Conservation (phyloP, 1,140 invertebrate species). For the Diuraphis noxia region DNA sequence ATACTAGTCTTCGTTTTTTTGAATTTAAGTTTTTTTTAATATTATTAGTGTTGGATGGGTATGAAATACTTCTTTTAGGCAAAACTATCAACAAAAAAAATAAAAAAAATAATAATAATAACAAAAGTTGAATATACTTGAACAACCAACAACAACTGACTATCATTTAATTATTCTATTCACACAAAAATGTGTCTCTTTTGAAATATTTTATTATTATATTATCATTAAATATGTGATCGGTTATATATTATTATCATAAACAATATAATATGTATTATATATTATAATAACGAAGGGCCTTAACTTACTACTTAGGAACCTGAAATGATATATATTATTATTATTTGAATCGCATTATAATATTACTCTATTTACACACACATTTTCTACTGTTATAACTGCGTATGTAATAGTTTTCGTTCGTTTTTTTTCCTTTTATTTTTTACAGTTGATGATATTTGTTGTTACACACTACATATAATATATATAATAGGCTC, state of each 20-base stretch:
- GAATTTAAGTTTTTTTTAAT: constrained; percentile 9
- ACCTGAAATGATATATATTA: constrained; percentile 24
- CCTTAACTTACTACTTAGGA: constrained; percentile 35
- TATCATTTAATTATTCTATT: background rate
- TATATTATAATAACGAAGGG: constrained; percentile 39
- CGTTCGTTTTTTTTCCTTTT: constrained; percentile 17
- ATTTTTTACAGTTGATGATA: constrained; percentile 45
- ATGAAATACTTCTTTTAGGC: constrained; percentile 6
- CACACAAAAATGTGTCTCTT: background rate
- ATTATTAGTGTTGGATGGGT: constrained; percentile 9
- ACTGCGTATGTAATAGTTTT: constrained; percentile 11
- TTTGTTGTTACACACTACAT: constrained; percentile 46
- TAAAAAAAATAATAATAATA: background rate
- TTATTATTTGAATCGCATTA: constrained; percentile 16
- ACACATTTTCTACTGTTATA: constrained; percentile 41
- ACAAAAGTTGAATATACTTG: background rate
- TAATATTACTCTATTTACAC: constrained; percentile 2
- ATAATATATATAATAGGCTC: constrained; percentile 35
- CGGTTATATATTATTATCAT: constrained; percentile 31
- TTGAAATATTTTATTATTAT: constrained; percentile 32
- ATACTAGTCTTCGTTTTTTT: constrained; percentile 43
- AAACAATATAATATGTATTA: background rate
- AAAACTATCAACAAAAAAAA: constrained; percentile 23
- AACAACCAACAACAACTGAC: background rate
- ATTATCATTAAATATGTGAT: constrained; percentile 21